Base-by-base conservation (phyloP, 2,113 vertebrate species). In the Camelus dromedarius region DNA sequence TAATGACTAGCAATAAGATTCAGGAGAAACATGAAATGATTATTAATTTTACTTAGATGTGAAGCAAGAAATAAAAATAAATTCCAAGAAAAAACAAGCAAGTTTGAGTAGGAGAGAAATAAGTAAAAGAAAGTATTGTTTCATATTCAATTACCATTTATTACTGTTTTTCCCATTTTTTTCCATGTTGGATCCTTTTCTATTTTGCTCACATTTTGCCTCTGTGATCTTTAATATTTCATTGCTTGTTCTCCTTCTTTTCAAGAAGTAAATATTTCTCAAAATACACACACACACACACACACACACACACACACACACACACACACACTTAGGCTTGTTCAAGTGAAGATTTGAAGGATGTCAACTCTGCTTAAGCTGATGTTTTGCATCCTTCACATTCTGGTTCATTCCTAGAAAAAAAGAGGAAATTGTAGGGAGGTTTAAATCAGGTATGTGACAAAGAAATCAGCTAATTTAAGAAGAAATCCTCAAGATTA, bases 11-110 rank as follows among this genome's bases (percentile, higher is more conserved):
- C 79, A 72, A 8, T 94, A 96, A 92, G 50, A 70, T 52, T 72
- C 46, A 91, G 18, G 28, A 88, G 50, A 93, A 93, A n/a, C 2
- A 8, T 67, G 6, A 38, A 56, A 26, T 79, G 75, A 66, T 70
- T 66, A 35, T 76, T 58, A 67, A 90, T 86, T 97, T 81, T 62
- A 54, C 26, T 80, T 80, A 88, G 24, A 84, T 38, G 50, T 60
- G 77, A 86, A 42, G 35, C 22, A 16, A 81, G 42, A 96, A 80
- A 46, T 54, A 72, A 85, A 79, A 86, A 87, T 83, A 67, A 67
- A 24, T 66, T 83, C 19, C 6, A 88, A 84, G 35, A 88, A 69
- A 69, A 86, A 60, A 35, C 6, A 76, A 73, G 26, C 28, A 72
- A 67, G 3, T 60, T 90, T 69, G 46, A 28, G 9, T 50, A 96